These are phyloP conservation scores for Microtus richardsoni DNA, from an alignment of 2,113 vertebrate genomes.

Conservation along the genomic window DNA sequence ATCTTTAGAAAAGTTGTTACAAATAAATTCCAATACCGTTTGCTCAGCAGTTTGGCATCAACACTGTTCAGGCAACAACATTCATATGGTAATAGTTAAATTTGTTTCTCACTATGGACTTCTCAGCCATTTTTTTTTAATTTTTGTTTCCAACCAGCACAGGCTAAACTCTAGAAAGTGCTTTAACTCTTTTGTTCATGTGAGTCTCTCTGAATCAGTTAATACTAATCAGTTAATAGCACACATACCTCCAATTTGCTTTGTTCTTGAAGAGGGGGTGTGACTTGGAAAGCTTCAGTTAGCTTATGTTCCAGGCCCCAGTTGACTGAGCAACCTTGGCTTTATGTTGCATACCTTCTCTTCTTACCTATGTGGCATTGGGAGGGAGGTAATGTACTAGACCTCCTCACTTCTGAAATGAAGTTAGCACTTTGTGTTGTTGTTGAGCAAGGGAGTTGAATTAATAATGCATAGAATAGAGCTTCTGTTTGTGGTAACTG, in stretches of 20 bases:
- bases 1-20: constrained; percentile 64
- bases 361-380: neutral
- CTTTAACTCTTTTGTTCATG: constrained; percentile 67
- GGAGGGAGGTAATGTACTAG: neutral
- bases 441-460: neutral
- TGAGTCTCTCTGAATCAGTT: constrained; percentile 49
- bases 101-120: constrained; percentile 62
- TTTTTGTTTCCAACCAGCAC: constrained; percentile 36
- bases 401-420: neutral
- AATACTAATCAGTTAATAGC: constrained; percentile 45
- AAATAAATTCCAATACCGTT: constrained; percentile 66
- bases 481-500: neutral
- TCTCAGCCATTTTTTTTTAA: constrained; percentile 38
- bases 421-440: neutral
- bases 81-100: constrained; percentile 71
- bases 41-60: constrained; percentile 68
- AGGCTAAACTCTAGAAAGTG: constrained; percentile 63
- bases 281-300: neutral
- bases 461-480: neutral
- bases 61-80: constrained; percentile 48
- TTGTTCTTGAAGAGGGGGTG: neutral
- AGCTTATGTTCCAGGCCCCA: neutral
- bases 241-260: neutral
- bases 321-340: neutral
- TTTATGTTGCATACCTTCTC: neutral